phyloP scores from a whole-genome alignment of 1,140 invertebrate genomes.

The Drosophila navojoa region DNA sequence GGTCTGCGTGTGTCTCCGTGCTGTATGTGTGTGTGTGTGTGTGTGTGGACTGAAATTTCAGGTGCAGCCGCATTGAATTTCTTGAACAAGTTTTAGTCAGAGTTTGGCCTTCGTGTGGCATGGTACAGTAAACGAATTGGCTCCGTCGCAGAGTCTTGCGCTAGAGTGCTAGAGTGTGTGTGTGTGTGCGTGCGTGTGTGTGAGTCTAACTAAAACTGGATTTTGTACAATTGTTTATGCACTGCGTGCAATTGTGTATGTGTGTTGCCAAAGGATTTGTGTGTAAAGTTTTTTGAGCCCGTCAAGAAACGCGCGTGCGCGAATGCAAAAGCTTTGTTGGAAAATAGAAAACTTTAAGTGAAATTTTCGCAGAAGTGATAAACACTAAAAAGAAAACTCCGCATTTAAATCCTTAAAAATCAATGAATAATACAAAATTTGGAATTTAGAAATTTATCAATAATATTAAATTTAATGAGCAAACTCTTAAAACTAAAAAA shows the following conservation, averaged over 20 bases:
- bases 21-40: conserved; percentile 18
- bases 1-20: conserved; percentile 48
- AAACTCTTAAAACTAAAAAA: too few relatives aligned
- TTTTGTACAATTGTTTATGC: conserved; percentile 52
- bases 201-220: conserved; percentile 40
- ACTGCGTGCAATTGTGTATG: conserved; percentile 21
- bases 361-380: background rate
- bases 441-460: too few relatives aligned
- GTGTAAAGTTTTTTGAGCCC: conserved; percentile 24
- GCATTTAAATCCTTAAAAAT: background rate
- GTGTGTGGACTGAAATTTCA: conserved; percentile 66
- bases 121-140: conserved; percentile 80
- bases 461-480: too few relatives aligned
- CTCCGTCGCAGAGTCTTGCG: conserved; percentile 38
- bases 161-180: conserved; percentile 32
- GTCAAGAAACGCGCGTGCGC: conserved; percentile 35
- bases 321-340: background rate
- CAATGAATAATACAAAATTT: background rate
- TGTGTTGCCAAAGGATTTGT: conserved; percentile 41
- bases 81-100: conserved; percentile 83
- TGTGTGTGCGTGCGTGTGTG: conserved; percentile 38
- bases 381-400: background rate
- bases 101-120: conserved; percentile 84
- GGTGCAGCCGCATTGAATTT: conserved; percentile 75
- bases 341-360: conserved; percentile 4